A percentile compares a stretch with the other conserved stretches of the same genome.
Evolutionary conservation across 2,888 invertebrate genomes (phyloP).

Genomic region (Pollenia angustigena): DNA sequence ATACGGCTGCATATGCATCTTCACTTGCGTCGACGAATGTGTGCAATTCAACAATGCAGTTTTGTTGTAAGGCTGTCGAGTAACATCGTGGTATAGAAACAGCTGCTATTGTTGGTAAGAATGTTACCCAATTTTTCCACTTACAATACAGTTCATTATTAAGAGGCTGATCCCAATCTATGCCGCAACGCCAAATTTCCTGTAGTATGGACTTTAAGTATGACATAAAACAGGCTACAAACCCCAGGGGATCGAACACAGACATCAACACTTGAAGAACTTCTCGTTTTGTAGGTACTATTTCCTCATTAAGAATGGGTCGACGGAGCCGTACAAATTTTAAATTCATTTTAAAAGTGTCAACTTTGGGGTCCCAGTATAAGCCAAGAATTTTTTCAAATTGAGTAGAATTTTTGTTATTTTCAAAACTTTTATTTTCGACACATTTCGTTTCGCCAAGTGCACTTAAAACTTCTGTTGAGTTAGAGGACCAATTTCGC

Average conservation of each 20-base stretch:
- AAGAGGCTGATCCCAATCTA: slow-evolving; percentile 39
- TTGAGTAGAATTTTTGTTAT: neutral
- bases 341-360: slow-evolving; percentile 49
- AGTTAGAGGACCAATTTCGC: slow-evolving; percentile 55
- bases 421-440: neutral
- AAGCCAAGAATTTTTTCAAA: slow-evolving; percentile 34
- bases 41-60: slow-evolving; percentile 19
- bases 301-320: neutral
- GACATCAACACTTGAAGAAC: no score
- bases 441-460: slow-evolving; percentile 16
- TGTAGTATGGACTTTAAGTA: no score
- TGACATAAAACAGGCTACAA: neutral
- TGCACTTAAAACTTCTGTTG: slow-evolving; percentile 9
- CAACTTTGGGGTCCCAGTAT: slow-evolving; percentile 17
- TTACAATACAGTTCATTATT: slow-evolving; percentile 14
- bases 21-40: slow-evolving; percentile 49
- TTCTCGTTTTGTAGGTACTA: slow-evolving; percentile 53
- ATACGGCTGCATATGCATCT: slow-evolving; percentile 33
- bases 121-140: no score
- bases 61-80: slow-evolving; percentile 14
- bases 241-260: no score
- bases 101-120: no score
- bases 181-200: no score
- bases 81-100: neutral
- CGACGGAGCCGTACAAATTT: slow-evolving; percentile 16